Conservation (phyloP, 1,140 invertebrate species). For the Psilanteris sp. region DNA sequence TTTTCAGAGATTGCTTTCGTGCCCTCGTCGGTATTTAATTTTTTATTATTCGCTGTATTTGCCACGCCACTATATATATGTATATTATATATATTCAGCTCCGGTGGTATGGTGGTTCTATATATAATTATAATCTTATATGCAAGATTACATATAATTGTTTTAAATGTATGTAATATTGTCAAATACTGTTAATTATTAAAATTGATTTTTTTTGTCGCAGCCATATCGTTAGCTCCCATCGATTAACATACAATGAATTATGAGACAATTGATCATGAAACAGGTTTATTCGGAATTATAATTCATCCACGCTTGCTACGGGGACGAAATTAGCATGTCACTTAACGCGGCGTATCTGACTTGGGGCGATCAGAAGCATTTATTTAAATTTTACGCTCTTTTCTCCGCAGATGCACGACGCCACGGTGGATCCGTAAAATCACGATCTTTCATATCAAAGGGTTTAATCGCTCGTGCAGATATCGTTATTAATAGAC, state of each 20-base stretch:
- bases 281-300: slow-evolving; percentile 65
- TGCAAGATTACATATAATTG: no score
- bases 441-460: slow-evolving; percentile 68
- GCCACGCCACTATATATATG: no score
- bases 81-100: no score
- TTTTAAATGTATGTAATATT: no score
- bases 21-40: background rate
- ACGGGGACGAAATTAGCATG: slow-evolving; percentile 74
- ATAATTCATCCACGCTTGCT: slow-evolving; percentile 58
- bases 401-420: slow-evolving; percentile 70
- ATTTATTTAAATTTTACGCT: slow-evolving; percentile 79
- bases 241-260: slow-evolving; percentile 18
- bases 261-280: slow-evolving; percentile 45
- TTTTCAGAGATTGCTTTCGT: slow-evolving; percentile 25
- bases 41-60: no score
- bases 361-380: slow-evolving; percentile 65
- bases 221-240: slow-evolving; percentile 4
- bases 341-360: slow-evolving; percentile 74
- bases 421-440: slow-evolving; percentile 69
- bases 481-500: slow-evolving; percentile 64
- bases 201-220: no score
- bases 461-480: slow-evolving; percentile 66
- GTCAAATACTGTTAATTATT: no score
- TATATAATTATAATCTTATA: no score
- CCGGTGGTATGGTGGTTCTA: no score